These are phyloP conservation scores for Electrona antarctica DNA, from an alignment of 2,113 vertebrate species.

Conservation along the genomic window DNA sequence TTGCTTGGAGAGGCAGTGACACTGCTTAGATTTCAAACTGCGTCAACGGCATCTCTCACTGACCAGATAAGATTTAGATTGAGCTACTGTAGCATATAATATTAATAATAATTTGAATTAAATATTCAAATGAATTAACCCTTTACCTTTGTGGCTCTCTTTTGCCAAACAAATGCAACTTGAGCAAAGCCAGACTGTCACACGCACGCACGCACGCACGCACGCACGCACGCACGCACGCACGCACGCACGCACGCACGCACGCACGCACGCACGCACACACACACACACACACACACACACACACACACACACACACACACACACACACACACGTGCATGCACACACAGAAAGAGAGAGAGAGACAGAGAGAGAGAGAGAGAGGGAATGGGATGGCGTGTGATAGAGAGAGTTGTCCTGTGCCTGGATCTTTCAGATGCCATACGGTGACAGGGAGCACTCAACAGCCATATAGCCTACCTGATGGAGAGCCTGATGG, in stretches of 20 bases:
- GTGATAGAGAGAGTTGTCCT: no score
- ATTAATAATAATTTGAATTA: not conserved
- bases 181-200: no score
- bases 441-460: conserved; percentile 61
- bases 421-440: conserved; percentile 47
- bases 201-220: not conserved
- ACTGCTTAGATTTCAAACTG: conserved; percentile 27
- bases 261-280: no score
- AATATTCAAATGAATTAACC: no score
- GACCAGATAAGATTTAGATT: conserved; percentile 15
- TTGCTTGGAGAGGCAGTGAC: conserved; percentile 12
- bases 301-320: conserved; percentile 3
- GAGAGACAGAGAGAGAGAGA: no score
- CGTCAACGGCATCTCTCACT: conserved; percentile 10
- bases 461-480: conserved; percentile 59
- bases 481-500: conserved; percentile 73
- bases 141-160: no score
- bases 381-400: no score
- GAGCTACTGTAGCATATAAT: not conserved
- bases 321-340: conserved; percentile 2
- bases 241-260: not conserved
- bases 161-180: no score
- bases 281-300: not conserved
- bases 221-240: conserved; percentile 4
- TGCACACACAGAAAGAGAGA: not conserved